Evolutionary conservation across 2,888 invertebrate genomes (phyloP).

Genomic region (Eupithecia exiguata): DNA sequence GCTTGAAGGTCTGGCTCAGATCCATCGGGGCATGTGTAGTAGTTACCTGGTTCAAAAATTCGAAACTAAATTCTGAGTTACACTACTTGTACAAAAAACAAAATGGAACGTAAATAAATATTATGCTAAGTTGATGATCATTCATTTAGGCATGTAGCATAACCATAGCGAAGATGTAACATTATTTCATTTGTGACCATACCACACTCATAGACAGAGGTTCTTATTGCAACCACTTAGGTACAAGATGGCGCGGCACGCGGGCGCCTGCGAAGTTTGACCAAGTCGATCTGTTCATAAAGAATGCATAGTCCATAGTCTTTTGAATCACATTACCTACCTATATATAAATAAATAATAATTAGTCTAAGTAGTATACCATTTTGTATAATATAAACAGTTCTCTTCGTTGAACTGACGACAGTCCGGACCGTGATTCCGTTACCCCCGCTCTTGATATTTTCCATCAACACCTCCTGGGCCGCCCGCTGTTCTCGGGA

Average conservation of each 20-base stretch:
- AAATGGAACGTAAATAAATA: background rate
- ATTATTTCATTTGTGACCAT: no score
- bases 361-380: conserved; percentile 44
- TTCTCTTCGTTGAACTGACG: conserved; percentile 59
- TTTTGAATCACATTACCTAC: background rate
- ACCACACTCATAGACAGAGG: background rate
- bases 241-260: background rate
- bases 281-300: background rate
- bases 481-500: conserved; percentile 76
- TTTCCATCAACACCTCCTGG: conserved; percentile 79
- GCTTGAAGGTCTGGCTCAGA: conserved; percentile 75
- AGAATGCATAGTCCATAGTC: background rate
- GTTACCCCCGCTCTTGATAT: conserved; percentile 78
- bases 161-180: no score
- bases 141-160: no score
- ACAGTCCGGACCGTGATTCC: conserved; percentile 77
- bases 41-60: conserved; percentile 61
- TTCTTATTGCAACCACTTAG: background rate
- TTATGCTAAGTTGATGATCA: background rate
- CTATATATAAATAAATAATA: no score
- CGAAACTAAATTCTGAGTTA: background rate
- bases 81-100: background rate
- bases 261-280: background rate
- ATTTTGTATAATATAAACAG: conserved; percentile 75
- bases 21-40: conserved; percentile 70